A percentile compares a stretch with the other conserved stretches of the same genome.
Conservation (phyloP, 2,888 invertebrate species). For the Yponomeuta plumbellus region DNA sequence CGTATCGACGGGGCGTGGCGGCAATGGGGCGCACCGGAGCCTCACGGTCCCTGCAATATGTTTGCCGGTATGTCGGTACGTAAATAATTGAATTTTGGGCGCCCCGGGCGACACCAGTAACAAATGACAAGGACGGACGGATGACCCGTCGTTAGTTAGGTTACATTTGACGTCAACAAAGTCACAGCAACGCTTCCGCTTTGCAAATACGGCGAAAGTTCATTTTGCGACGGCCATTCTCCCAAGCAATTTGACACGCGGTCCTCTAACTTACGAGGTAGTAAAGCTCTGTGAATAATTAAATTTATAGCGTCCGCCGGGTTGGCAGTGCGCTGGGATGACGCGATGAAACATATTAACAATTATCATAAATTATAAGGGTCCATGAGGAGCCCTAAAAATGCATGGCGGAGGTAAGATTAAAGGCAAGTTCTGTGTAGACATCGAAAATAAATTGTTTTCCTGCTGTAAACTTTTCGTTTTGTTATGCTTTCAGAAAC, state of each 20-base stretch:
- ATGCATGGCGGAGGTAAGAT: neutral
- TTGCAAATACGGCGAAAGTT: conserved; percentile 35
- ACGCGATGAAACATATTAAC: conserved; percentile 3
- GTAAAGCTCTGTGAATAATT: conserved; percentile 21
- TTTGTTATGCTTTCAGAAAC: neutral
- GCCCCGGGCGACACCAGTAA: neutral
- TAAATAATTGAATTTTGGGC: conserved; percentile 2
- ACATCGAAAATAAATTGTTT: too few relatives aligned
- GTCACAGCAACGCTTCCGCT: conserved; percentile 31
- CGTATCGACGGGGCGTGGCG: neutral
- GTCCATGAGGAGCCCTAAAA: neutral
- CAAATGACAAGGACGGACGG: conserved; percentile 40
- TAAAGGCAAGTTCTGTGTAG: neutral
- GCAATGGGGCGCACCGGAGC: neutral
- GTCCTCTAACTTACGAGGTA: conserved; percentile 32
- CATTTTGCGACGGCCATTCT: conserved; percentile 35
- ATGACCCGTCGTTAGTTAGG: conserved; percentile 45
- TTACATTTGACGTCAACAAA: conserved; percentile 43
- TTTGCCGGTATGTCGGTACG: neutral
- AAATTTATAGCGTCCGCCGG: conserved; percentile 15
- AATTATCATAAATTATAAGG: conserved; percentile 5
- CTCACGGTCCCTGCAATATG: neutral
- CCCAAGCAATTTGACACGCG: conserved; percentile 35
- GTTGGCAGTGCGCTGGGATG: neutral
- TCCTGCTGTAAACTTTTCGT: too few relatives aligned